Percentiles rank a stretch among this genome's conserved stretches.
Evolutionary conservation across 1,140 invertebrate species (phyloP).

Genomic region (Cotesia typhae): DNA sequence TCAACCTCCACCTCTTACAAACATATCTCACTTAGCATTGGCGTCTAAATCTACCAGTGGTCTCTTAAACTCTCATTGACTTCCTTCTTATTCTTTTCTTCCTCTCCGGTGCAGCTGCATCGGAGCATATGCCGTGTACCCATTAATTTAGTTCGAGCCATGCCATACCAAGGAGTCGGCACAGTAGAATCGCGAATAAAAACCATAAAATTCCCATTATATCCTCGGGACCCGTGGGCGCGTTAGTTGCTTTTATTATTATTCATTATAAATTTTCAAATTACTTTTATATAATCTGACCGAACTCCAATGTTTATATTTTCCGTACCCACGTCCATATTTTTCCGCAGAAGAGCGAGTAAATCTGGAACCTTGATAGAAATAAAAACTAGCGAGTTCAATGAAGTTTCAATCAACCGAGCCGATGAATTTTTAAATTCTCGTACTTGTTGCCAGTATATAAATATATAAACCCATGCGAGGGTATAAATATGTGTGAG

Average conservation of each 20-base stretch:
- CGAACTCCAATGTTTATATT: not conserved
- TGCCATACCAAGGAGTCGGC: not conserved
- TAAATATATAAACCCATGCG: not conserved
- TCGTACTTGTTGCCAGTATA: not conserved
- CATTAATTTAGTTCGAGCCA: constrained; percentile 11
- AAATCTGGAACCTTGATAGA: not conserved
- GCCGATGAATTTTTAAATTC: not conserved
- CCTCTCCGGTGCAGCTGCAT: not conserved
- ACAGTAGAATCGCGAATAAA: not conserved
- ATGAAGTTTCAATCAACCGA: not conserved
- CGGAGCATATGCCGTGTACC: not conserved
- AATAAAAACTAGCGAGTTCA: not conserved
- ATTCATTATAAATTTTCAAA: too few species aligned
- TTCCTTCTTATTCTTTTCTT: too few species aligned
- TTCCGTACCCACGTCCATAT: not conserved
- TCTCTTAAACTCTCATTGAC: too few species aligned
- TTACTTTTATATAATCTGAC: too few species aligned
- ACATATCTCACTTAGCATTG: too few species aligned
- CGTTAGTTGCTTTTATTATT: too few species aligned
- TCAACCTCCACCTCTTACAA: too few species aligned
- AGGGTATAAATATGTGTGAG: not conserved
- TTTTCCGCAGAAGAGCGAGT: not conserved
- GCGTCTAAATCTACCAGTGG: too few species aligned
- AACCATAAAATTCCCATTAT: not conserved
- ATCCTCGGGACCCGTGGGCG: not conserved